A percentile compares a stretch with the other conserved stretches of the same genome.
phyloP scores from a whole-genome alignment of 2,888 invertebrate genomes.

The Dryomyza anilis region DNA sequence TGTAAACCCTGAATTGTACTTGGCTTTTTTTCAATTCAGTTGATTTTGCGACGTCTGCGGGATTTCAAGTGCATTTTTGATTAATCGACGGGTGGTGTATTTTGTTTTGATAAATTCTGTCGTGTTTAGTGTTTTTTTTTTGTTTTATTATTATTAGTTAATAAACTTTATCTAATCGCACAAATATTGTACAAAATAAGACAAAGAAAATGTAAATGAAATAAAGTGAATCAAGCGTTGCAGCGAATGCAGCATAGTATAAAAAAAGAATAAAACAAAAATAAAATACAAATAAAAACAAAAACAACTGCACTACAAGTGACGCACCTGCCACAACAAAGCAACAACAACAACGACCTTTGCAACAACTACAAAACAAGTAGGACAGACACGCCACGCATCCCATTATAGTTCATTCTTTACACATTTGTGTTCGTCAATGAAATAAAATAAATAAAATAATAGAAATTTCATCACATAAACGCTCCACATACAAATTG shows the following conservation, averaged over 20 bases:
- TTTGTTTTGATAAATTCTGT: too few relatives aligned
- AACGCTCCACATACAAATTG: background rate
- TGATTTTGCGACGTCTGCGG: background rate
- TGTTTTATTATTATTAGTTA: background rate
- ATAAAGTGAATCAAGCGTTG: background rate
- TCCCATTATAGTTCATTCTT: background rate
- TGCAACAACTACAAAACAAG: background rate
- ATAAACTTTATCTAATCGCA: background rate
- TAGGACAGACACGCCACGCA: background rate
- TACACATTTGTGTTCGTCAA: background rate
- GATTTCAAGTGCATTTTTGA: too few relatives aligned
- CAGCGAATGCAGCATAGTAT: background rate
- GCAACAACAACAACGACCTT: background rate
- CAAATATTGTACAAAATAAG: background rate
- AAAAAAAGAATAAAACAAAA: too few relatives aligned
- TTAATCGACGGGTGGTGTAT: background rate
- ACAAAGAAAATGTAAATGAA: background rate
- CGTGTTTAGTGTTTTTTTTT: background rate
- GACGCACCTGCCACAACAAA: background rate
- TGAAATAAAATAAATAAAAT: background rate
- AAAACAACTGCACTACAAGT: background rate
- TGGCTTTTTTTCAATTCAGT: background rate
- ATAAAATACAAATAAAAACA: background rate
- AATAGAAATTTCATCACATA: background rate
- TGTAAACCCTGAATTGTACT: background rate